Base-by-base conservation (phyloP, 2,888 invertebrate species). In the Oxycera nigricornis region DNA sequence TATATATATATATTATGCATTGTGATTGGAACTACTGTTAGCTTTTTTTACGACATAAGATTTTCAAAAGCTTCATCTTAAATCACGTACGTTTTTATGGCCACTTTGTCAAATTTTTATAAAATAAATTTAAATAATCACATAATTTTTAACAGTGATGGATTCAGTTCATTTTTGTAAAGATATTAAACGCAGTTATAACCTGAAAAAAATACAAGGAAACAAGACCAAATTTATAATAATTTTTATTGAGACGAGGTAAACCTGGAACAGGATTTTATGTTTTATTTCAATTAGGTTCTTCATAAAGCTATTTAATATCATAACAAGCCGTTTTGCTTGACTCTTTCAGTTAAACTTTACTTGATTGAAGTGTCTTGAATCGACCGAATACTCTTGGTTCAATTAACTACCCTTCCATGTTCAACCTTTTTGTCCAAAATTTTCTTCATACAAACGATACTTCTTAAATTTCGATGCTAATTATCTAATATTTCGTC, bases 1-100 rank as follows among this genome's bases (percentile, higher is more conserved):
- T n/a, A n/a, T n/a, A n/a, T n/a, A n/a, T n/a, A n/a, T n/a, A n/a
- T n/a, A n/a, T 68, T 68, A 52, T 70, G 70, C 70, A 70, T 70
- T 70, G 70, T 70, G 70, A 70, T 70, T 46, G 70, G 70, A 52
- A 35, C 31, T 55, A 52, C 55, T 70, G 52, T 70, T 70, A 70
- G 70, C 70, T 70, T 70, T 55, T 68, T 70, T 39, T 70, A 52
- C 20, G 35, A 65, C 17, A 62, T 35, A 7, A 30, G 55, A 70
- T 70, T 17, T 55, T 70, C 55, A 20, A 68, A 68, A 65, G 39
- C 41, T 68, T 68, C 30, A 41, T 14, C 30, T 68, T 68, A 1
- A 46, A 68, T 70, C 70, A 70, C 70, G 31, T 70, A 55, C 52
- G 55, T 2, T 50, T 50, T 55, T 52, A 55, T 68, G 52, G 55